Base-by-base conservation (phyloP, 2,797 vertebrate species). In the Rhodeus uyekii region DNA sequence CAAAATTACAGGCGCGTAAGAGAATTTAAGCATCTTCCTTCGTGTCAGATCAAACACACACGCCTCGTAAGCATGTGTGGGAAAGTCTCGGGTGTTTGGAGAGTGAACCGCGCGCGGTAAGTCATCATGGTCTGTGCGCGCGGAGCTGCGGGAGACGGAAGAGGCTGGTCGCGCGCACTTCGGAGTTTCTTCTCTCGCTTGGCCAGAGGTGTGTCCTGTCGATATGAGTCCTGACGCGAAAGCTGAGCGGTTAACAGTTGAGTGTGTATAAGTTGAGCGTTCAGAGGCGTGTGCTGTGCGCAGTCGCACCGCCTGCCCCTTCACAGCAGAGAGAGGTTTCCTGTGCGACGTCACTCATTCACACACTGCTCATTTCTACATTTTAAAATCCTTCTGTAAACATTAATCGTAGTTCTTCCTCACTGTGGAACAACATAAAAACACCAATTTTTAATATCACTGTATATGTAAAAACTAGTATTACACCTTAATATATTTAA, bases 271-370 rank as follows among this genome's bases (percentile, higher is more conserved):
- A 83, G 63, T 84, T 85, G 63, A 82, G 78, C 22, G 65, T 83
- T 83, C 53, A 9, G 44, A 55, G 60, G 60, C 39, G 76, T 68
- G 69, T 58, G 84, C 82, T 29, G 19, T 39, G 58, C 68, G 74
- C 78, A 60, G 69, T 78, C 34, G 67, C 32, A 83, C 22, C 61
- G 60, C 61, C 24, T 46, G 36, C 61, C 72, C 42, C 53, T 82
- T 36, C 72, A 36, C 16, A 53, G 64, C 46, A 19, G 16, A 71
- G 78, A 84, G 86, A 82, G 61, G 86, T 86, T 85, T 87, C 87
- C 87, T 86, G 80, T 82, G 71, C 84, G 78, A 86, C 85, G 84
- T 86, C 88, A 89, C 84, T 85, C 88, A 88, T 85, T 85, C 84
- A 85, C 53, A 18, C n/a, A n/a, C n/a, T n/a, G n/a, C n/a, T n/a